These are phyloP conservation scores for Garrulus glandarius DNA, from an alignment of 2,797 vertebrate genomes.

Conservation along the genomic window DNA sequence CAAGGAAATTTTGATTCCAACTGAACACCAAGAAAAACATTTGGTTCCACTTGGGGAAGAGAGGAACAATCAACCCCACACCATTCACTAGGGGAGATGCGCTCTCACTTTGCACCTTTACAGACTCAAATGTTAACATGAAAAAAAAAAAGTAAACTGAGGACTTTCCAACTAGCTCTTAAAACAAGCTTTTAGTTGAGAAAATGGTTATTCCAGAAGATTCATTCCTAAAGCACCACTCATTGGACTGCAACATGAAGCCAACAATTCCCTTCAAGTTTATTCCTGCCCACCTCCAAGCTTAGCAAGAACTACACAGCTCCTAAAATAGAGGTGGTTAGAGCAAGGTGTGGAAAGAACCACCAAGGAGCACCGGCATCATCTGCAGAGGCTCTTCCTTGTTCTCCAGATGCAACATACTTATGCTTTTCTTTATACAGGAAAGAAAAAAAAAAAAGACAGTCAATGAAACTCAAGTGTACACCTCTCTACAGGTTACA, in stretches of 20 bases:
- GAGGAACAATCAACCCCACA: background rate
- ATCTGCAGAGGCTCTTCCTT: background rate
- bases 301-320: background rate
- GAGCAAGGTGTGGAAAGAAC: background rate
- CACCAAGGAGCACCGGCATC: background rate
- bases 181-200: background rate
- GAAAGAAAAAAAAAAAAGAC: background rate
- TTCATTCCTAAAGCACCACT: background rate
- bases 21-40: background rate
- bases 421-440: background rate
- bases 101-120: background rate
- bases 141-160: background rate
- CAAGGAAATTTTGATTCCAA: background rate
- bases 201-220: background rate
- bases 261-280: background rate
- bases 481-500: background rate
- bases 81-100: background rate
- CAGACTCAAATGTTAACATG: background rate
- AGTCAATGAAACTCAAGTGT: background rate
- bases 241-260: background rate
- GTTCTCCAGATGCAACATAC: background rate
- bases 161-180: background rate
- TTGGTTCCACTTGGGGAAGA: background rate
- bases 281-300: background rate
- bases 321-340: background rate